A percentile compares a stretch with the other conserved stretches of the same genome.
These are phyloP conservation scores for Xenentodon cancila DNA, from an alignment of 2,797 vertebrate species.

Conservation along the genomic window DNA sequence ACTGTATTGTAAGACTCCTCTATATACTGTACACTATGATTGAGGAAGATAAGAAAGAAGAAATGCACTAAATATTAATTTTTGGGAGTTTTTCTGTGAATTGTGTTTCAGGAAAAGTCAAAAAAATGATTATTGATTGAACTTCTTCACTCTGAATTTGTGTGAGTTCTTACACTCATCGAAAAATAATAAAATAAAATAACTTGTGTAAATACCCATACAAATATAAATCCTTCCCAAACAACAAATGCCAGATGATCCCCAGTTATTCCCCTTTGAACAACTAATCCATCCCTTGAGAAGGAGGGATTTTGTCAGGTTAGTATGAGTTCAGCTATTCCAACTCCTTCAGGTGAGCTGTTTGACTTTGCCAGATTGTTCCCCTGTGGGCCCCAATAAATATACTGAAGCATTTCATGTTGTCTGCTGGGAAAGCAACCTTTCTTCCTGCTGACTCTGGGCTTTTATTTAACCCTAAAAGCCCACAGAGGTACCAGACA, in stretches of 20 bases:
- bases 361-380: conserved; percentile 63
- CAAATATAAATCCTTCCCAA: conserved; percentile 35
- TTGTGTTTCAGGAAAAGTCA: neutral
- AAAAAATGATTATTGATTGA: neutral
- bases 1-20: no score
- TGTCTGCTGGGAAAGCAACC: conserved; percentile 48
- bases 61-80: no score
- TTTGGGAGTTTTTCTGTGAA: neutral
- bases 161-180: neutral
- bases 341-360: conserved; percentile 56
- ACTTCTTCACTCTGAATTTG: neutral
- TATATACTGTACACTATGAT: no score
- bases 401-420: conserved; percentile 62
- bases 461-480: conserved; percentile 52
- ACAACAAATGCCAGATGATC: conserved; percentile 34
- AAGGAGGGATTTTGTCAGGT: conserved; percentile 18
- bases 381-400: conserved; percentile 54
- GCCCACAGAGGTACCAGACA: conserved; percentile 25
- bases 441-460: conserved; percentile 52
- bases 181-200: conserved; percentile 25
- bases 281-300: conserved; percentile 18
- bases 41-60: no score
- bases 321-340: conserved; percentile 57
- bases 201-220: conserved; percentile 15
- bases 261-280: conserved; percentile 15